Evolutionary conservation across 2,797 vertebrate species (phyloP), one percentile per base, ranked within the genome.

Genomic region (Macropus fuliginosus): DNA sequence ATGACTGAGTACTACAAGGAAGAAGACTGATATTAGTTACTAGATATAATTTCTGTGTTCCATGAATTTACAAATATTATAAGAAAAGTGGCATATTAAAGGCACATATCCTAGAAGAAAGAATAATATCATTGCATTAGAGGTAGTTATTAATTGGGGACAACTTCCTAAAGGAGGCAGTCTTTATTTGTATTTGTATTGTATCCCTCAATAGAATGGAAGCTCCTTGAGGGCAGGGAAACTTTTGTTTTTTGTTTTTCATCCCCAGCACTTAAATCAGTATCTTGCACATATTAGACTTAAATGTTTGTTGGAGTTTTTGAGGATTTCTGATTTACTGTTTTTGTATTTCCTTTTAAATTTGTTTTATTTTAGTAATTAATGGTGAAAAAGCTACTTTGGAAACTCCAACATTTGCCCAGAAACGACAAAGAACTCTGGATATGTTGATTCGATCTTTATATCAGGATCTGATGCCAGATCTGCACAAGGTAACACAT

Each of bases 351-450:
- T 54, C 28, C 89, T 94, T 97, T 97, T 94, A 94, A 74, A 93
- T 87, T 96, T 56, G 11, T 96, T 93, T 97, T 98, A 8, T 97
- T 98, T 62, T 97, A 99, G 99, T 99, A 99, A 99, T 99, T 98
- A 99, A 99, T 95, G 99, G 99, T 98, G 99, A 99, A 99, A 99
- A 99, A 99, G 99, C 99, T 98, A 99, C 99, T 97, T 98, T 99
- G 98, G 99, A 99, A 98, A 99, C 99, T 1, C 99, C 99, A 31
- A 99, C 99, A 0, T 99, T 99, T 98, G 99, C 99, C 98, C 99
- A 99, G 98, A 99, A 99, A 98, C 99, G 99, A 28, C 99, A 99
- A 50, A 99, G 99, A 94, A 99, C 99, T 27, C 99, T 99, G 21
- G 99, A 99, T 98, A 99, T 99, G 99, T 98, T 99, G 98, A 99